phyloP scores from a whole-genome alignment of 2,113 vertebrate genomes.

The Cinclus cinclus region DNA sequence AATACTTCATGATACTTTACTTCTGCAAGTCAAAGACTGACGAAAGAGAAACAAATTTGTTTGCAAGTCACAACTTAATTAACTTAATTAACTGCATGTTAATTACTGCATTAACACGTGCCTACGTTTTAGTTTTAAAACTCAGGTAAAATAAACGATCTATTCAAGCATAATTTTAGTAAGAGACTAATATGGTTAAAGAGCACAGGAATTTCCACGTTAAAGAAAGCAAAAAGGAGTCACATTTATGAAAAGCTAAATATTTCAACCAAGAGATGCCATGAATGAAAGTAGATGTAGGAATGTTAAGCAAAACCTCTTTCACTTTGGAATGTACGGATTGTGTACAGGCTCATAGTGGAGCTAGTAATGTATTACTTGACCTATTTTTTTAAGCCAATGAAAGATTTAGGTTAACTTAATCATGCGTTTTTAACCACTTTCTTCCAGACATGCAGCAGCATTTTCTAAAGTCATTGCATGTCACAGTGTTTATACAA shows the following conservation, averaged over 20 bases:
- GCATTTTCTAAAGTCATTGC: neutral
- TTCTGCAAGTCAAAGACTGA: neutral
- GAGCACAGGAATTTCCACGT: neutral
- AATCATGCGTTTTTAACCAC: conserved; percentile 61
- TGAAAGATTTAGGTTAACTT: conserved; percentile 70
- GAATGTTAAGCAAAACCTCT: conserved; percentile 22
- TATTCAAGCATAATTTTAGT: neutral
- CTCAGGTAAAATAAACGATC: neutral
- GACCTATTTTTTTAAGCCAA: conserved; percentile 70
- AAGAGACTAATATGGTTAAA: neutral
- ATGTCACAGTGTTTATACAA: neutral
- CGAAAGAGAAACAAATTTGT: neutral
- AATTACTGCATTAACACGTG: neutral
- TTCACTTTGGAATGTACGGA: conserved; percentile 8
- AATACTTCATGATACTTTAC: neutral
- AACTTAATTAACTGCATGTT: neutral
- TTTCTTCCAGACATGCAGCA: conserved; percentile 42
- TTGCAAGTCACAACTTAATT: neutral
- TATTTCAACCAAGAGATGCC: neutral
- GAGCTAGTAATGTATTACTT: conserved; percentile 58
- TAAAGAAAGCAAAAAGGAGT: neutral
- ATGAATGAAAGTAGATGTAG: conserved; percentile 4
- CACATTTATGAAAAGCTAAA: neutral
- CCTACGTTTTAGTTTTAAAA: neutral
- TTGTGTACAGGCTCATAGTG: conserved; percentile 40